Base-by-base conservation (phyloP, 2,797 vertebrate genomes). In the Muscicapa comitata region DNA sequence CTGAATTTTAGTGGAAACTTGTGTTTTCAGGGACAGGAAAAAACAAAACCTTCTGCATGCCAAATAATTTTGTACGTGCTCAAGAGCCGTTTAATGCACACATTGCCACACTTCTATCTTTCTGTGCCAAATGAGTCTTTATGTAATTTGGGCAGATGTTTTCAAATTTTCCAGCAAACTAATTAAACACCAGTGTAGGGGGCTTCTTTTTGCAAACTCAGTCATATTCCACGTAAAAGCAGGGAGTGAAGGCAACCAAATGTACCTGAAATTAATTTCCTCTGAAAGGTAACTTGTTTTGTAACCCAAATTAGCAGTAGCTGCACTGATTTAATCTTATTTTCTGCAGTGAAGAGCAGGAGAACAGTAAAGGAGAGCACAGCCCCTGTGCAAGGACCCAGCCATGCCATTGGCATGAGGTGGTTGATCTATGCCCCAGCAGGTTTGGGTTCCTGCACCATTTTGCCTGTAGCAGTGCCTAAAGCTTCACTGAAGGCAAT, bases 11-110 rank as follows among this genome's bases (percentile, higher is more conserved):
- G 50, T 51, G 50, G 50, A 19, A 51, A 51, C 17, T 29, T 51
- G 50, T 54, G 28, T 87, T 94, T 90, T 68, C 31, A 70, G 40
- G 71, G 21, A 47, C 71, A 82, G 78, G 26, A 89, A 48, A 63
- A 92, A 9, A 5, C n/a, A 38, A 73, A 72, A 28, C 54, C 12
- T 75, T 70, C 26, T 83, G 54, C 55, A 86, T 90, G 48, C 57
- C 48, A 74, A 67, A 38, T 59, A 50, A 74, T 65, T 80, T 61
- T 71, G 35, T 85, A 38, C 6, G 8, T 91, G 35, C 54, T 92
- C 61, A 63, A 59, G 53, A 66, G 13, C 43, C 29, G 38, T 78
- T 93, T 73, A 76, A 79, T 62, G 51, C 33, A 50, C 20, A 50
- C 14, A 18, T 68, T 75, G 18, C 23, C 11, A 40, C 26, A 62